Evolutionary conservation across 2,113 vertebrate genomes (phyloP), one percentile per base, ranked within the genome.

Genomic region (Penelope pileata): DNA sequence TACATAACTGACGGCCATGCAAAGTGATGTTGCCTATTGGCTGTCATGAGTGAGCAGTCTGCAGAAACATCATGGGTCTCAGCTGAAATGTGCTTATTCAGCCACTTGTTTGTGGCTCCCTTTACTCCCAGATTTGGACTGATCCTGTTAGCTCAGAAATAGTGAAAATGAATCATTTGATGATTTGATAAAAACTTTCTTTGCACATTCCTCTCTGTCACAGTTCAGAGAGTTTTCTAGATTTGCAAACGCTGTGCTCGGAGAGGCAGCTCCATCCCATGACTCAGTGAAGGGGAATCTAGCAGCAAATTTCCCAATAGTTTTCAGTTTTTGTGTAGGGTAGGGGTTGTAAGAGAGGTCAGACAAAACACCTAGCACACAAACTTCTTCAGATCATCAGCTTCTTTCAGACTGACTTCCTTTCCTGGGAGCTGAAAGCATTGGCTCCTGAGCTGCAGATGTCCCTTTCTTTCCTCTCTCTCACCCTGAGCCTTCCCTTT

Each of bases 1-100:
- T 96, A 95, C 7, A 95, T 97, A 95, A 42, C 19, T 72, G 75
- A 43, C 26, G 40, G 68, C 96, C 94, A 77, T 5, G 72, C 87
- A 74, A 53, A 67, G 72, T 8, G 10, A 18, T 36, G 75, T 26
- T 86, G 56, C 72, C 43, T 73, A 16, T 91, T 92, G 83, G 83
- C 83, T 21, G 5, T 72, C 7, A 4, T 6, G 79, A 62, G 92
- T 8, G 34, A 40, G 74, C 40, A 32, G 66, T 2, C 43, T 67
- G n/a, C 29, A 69, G 85, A 58, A 64, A 67, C n/a, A 47, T 23
- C 74, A 3, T 2, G 1, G 60, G 9, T 42, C 85, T 86, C 58
- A 23, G 68, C 43, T 51, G 34, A 47, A 94, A 48, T 2, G 42
- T 64, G 69, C 75, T 86, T 45, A 1, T 58, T 32, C 30, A 18